A percentile compares a stretch with the other conserved stretches of the same genome.
Evolutionary conservation across 2,113 vertebrate species (phyloP).

Genomic region (Lontra canadensis): DNA sequence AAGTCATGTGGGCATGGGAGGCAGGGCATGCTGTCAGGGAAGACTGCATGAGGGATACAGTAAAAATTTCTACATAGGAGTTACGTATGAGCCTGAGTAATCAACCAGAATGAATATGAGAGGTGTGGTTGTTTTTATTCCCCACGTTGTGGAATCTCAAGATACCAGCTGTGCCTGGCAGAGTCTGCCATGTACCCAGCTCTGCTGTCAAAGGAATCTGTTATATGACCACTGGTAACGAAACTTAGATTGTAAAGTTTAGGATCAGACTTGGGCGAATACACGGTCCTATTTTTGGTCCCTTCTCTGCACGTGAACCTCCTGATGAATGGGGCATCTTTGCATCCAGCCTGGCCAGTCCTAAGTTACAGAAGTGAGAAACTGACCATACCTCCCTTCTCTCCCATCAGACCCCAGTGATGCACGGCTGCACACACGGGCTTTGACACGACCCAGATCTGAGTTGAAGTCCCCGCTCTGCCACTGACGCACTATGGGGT

Average conservation of each 20-base stretch:
- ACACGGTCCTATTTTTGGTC: background rate
- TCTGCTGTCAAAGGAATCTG: background rate
- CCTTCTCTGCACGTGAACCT: background rate
- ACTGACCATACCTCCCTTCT: background rate
- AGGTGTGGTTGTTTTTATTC: background rate
- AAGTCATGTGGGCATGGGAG: background rate
- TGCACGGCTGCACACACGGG: rapidly evolving
- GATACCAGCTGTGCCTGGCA: background rate
- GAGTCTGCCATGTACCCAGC: background rate
- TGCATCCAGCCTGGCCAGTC: background rate
- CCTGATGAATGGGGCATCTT: rapidly evolving
- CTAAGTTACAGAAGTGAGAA: background rate
- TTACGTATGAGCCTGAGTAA: background rate
- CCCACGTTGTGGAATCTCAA: background rate
- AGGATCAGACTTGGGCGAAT: background rate
- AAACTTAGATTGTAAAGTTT: background rate
- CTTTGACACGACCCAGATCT: rapidly evolving
- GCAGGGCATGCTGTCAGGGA: background rate
- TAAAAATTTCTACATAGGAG: no score
- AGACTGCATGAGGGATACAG: background rate
- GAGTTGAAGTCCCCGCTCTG: background rate
- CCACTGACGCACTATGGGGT: background rate
- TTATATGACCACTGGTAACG: background rate
- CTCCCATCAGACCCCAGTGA: background rate
- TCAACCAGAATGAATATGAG: background rate